Base-by-base conservation (phyloP, 2,113 vertebrate species). In the Pampusana beccarii region DNA sequence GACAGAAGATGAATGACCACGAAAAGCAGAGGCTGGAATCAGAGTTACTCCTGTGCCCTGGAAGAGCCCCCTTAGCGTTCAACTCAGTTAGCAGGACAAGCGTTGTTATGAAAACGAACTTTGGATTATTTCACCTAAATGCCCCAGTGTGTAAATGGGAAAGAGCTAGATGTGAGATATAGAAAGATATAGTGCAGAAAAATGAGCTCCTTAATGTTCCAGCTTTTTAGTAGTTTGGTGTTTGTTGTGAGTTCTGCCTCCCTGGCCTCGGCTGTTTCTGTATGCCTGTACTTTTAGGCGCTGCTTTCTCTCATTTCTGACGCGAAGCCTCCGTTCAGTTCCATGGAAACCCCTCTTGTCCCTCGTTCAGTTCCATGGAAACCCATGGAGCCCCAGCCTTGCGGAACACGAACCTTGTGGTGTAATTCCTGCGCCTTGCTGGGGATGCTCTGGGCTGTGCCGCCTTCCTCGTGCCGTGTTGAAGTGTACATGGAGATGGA, bases 341-440 rank as follows among this genome's bases (percentile, higher is more conserved):
- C 44, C 26, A 10, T 6, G 70, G 53, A 29, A 26, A 26, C 80
- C 53, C 1, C 16, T 3, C 9, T 31, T 53, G 54, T n/a, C n/a
- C n/a, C n/a, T n/a, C 57, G 23, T 3, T 3, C 38, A 2, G 16
- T 34, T 71, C 44, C 26, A 10, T 6, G 70, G 53, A 29, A 26
- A 26, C 80, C 53, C 1, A 13, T 3, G 44, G 28, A 53, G 50
- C 34, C 38, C 2, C 20, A 44, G 80, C 7, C 61, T 57, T 21
- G 70, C 58, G 73, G 83, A 34, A 11, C 80, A 36, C 80, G 82
- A 89, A 62, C 80, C 89, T 54, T 65, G 11, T 73, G n/a, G 6
- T 21, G 1, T 94, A 77, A 87, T 86, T 38, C 85, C 87, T 6
- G 18, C 91, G 57, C 86, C 88, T 92, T 61, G 78, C 89, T 58